Percentiles rank a stretch among this genome's conserved stretches.
Evolutionary conservation across 2,888 invertebrate species (phyloP).

Genomic region (Hydrotaea diabolus): DNA sequence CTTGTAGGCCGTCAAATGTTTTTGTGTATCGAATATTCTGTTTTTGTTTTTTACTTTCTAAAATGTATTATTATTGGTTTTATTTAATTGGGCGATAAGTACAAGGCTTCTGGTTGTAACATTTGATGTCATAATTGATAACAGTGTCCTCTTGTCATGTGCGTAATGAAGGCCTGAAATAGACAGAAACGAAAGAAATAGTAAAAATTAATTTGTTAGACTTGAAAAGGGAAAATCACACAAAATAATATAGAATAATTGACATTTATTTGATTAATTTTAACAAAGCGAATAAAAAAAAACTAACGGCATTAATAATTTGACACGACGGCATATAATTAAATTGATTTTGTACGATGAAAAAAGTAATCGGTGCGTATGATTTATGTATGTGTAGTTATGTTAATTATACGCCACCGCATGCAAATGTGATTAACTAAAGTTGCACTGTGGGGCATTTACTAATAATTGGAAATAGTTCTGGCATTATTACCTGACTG

Average conservation of each 20-base stretch:
- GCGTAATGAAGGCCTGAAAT: slow-evolving; percentile 53
- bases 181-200: slow-evolving; percentile 3
- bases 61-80: slow-evolving; percentile 7
- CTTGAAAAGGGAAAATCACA: background rate
- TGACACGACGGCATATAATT: background rate
- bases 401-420: background rate
- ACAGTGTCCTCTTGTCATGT: slow-evolving; percentile 42
- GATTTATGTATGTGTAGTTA: background rate
- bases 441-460: too few species aligned
- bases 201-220: slow-evolving; percentile 1
- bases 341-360: background rate
- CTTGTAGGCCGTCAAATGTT: background rate
- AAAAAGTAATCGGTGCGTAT: slow-evolving; percentile 3
- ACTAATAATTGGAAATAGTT: too few species aligned
- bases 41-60: background rate
- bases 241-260: background rate
- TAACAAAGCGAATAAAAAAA: background rate
- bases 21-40: too few species aligned
- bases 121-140: slow-evolving; percentile 61
- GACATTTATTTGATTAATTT: slow-evolving; percentile 9
- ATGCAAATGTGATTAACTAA: background rate
- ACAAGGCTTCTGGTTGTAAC: slow-evolving; percentile 22
- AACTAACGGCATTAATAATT: background rate
- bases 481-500: too few species aligned
- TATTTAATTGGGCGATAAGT: slow-evolving; percentile 31